phyloP scores from a whole-genome alignment of 2,113 vertebrate species.

The Rallus limicola region DNA sequence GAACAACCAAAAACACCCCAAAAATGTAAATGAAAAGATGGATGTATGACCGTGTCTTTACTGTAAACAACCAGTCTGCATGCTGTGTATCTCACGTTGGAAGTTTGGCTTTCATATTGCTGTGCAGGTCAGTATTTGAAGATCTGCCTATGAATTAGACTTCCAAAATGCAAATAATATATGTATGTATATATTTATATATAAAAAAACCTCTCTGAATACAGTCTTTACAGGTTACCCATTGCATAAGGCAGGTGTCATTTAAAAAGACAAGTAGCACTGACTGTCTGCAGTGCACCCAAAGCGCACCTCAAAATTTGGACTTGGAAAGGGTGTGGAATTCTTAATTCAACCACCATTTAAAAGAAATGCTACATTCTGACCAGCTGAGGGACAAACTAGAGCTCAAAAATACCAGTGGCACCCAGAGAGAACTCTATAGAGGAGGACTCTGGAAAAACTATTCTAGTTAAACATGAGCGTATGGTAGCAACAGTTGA shows the following conservation, averaged over 20 bases:
- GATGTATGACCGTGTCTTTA: slow-evolving; percentile 47
- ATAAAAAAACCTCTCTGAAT: slow-evolving; percentile 65
- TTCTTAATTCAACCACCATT: background rate
- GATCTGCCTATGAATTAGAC: slow-evolving; percentile 77
- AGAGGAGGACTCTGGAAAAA: slow-evolving; percentile 50
- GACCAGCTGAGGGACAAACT: slow-evolving; percentile 26
- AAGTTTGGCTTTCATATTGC: slow-evolving; percentile 76
- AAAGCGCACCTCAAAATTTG: background rate
- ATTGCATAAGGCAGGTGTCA: slow-evolving; percentile 73
- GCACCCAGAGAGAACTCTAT: slow-evolving; percentile 44
- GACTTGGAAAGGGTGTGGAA: slow-evolving; percentile 8
- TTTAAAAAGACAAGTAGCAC: slow-evolving; percentile 70
- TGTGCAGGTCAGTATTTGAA: slow-evolving; percentile 75
- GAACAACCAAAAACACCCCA: too few species aligned
- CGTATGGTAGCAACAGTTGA: slow-evolving; percentile 27
- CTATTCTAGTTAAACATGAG: slow-evolving; percentile 34
- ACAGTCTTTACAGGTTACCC: slow-evolving; percentile 65
- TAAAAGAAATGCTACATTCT: slow-evolving; percentile 41
- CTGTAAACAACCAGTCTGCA: slow-evolving; percentile 74
- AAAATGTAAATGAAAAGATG: slow-evolving; percentile 27
- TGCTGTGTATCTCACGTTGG: slow-evolving; percentile 53
- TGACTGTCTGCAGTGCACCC: slow-evolving; percentile 55
- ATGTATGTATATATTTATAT: slow-evolving; percentile 63
- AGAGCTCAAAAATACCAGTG: slow-evolving; percentile 29
- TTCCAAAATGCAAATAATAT: slow-evolving; percentile 74